Evolutionary conservation across 2,797 vertebrate genomes (phyloP).

Genomic region (Ficedula albicollis): DNA sequence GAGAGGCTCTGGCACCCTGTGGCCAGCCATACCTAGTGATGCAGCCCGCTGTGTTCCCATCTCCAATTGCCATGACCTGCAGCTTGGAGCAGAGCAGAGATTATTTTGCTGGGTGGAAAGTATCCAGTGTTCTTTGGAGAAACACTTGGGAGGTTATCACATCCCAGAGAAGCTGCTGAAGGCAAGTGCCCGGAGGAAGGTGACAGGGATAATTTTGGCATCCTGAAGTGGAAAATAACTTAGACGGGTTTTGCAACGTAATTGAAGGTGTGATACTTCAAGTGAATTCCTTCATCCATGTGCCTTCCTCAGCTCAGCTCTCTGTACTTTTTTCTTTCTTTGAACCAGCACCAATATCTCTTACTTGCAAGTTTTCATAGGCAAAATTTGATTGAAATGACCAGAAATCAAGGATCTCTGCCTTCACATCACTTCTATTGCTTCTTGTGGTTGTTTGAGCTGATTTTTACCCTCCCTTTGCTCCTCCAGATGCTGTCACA

Average conservation of each 20-base stretch:
- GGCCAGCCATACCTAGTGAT: neutral
- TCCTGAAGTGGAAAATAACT: neutral
- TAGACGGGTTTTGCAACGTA: neutral
- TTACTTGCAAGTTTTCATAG: neutral
- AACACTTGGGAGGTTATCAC: neutral
- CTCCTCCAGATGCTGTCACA: neutral
- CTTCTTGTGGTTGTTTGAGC: neutral
- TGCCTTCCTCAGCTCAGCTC: neutral
- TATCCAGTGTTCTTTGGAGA: neutral
- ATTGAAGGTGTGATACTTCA: neutral
- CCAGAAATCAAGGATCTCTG: neutral
- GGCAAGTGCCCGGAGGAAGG: neutral
- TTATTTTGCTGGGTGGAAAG: neutral
- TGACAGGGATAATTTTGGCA: neutral
- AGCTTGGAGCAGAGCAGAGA: neutral
- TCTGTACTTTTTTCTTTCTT: neutral
- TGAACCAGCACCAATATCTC: neutral
- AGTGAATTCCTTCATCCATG: neutral
- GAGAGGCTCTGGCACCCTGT: neutral
- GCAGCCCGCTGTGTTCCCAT: neutral
- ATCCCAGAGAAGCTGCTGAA: neutral
- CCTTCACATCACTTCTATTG: neutral
- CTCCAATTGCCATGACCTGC: neutral
- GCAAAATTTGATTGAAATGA: neutral
- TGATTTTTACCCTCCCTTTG: neutral